Evolutionary conservation across 1,140 invertebrate species (phyloP).

Genomic region (Dinothrombium tinctorium): DNA sequence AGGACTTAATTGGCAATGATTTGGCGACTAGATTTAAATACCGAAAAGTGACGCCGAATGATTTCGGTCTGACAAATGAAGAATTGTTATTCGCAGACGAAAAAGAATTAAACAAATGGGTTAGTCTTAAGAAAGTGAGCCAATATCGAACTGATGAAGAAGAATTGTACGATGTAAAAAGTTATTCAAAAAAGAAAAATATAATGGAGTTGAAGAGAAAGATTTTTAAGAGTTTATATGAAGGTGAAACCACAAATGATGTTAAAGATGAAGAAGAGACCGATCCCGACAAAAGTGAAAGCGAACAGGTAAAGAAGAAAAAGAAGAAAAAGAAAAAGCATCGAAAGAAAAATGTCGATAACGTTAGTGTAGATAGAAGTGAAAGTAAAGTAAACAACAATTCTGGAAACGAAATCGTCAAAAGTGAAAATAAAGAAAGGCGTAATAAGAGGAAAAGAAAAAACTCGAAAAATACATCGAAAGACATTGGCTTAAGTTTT

Average conservation of each 20-base stretch:
- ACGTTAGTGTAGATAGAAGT: too few relatives aligned
- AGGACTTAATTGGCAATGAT: constrained; percentile 69
- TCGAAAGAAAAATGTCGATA: too few relatives aligned
- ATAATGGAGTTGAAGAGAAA: constrained; percentile 51
- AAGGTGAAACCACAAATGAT: constrained; percentile 5
- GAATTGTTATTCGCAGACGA: constrained; percentile 77
- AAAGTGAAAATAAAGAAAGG: too few relatives aligned
- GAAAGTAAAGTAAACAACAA: too few relatives aligned
- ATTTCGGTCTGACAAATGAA: constrained; percentile 67
- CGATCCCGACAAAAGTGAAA: too few relatives aligned
- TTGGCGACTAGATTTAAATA: constrained; percentile 80
- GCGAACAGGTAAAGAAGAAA: too few relatives aligned
- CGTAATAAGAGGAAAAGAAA: too few relatives aligned
- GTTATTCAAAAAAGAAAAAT: constrained; percentile 43
- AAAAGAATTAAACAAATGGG: constrained; percentile 81
- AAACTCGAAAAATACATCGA: too few relatives aligned
- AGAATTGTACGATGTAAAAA: constrained; percentile 51
- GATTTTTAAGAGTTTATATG: constrained; percentile 56
- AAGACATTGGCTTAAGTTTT: too few relatives aligned
- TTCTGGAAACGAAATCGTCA: too few relatives aligned
- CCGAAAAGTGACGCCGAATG: constrained; percentile 53
- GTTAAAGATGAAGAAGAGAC: too few relatives aligned
- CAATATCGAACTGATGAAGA: constrained; percentile 40
- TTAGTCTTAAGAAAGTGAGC: constrained; percentile 67
- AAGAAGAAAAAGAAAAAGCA: too few relatives aligned